These are phyloP conservation scores for Apogon talboti DNA, from an alignment of 2,797 vertebrate genomes.

Conservation along the genomic window DNA sequence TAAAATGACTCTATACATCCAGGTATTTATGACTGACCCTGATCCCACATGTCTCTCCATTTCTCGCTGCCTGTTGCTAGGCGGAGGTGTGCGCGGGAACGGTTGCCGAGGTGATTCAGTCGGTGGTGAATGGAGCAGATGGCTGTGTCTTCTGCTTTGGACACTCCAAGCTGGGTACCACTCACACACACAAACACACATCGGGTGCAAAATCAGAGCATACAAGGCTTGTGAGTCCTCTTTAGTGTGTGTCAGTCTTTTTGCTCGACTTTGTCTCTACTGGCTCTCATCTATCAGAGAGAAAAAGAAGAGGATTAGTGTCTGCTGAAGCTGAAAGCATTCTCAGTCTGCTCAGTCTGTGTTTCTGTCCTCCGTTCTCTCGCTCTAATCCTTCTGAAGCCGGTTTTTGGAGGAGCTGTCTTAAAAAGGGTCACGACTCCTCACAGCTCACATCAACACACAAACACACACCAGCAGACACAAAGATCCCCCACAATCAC, in stretches of 20 bases:
- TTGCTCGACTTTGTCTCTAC: slow-evolving; percentile 55
- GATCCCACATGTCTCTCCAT: slow-evolving; percentile 9
- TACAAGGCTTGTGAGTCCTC: slow-evolving; percentile 48
- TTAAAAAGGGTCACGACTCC: slow-evolving; percentile 70
- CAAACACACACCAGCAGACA: slow-evolving; percentile 33
- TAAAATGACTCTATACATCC: background rate
- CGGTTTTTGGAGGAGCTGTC: slow-evolving; percentile 65
- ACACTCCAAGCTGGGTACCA: slow-evolving; percentile 94
- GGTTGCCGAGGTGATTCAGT: slow-evolving; percentile 98
- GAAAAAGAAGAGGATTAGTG: slow-evolving; percentile 76
- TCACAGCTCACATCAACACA: slow-evolving; percentile 50
- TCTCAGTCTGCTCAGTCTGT: slow-evolving; percentile 65
- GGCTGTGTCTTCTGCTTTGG: slow-evolving; percentile 99
- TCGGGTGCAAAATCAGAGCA: slow-evolving; percentile 25
- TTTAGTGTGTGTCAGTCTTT: slow-evolving; percentile 53
- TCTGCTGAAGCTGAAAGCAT: slow-evolving; percentile 71
- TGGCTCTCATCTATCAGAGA: slow-evolving; percentile 65
- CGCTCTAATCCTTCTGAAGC: slow-evolving; percentile 70
- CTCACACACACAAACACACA: slow-evolving; percentile 30
- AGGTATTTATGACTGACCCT: slow-evolving; percentile 13
- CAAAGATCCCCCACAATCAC: slow-evolving; percentile 30
- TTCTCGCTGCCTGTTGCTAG: slow-evolving; percentile 74
- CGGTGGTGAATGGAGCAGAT: slow-evolving; percentile 97
- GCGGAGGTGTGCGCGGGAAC: slow-evolving; percentile 97
- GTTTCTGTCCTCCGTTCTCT: slow-evolving; percentile 61